Conservation (phyloP, 2,797 vertebrate genomes). For the Decapterus maruadsi region DNA sequence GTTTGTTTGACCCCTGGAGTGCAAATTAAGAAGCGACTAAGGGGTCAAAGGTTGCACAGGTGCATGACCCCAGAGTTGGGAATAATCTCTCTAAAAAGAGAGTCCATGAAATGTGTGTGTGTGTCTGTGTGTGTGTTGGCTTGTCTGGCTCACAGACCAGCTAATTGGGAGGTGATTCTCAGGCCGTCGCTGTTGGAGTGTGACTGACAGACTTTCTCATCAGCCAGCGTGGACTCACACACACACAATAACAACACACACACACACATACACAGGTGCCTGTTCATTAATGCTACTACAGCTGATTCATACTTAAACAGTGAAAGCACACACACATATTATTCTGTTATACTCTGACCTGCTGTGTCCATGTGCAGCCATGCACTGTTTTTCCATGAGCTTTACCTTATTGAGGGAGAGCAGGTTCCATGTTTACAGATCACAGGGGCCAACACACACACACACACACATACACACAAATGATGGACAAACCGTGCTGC, state of each 20-base stretch:
- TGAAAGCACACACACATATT: not conserved
- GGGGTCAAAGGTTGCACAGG: not conserved
- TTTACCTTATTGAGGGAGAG: slow-evolving; percentile 41
- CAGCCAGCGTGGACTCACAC: slow-evolving; percentile 44
- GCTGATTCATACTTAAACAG: not conserved
- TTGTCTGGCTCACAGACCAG: slow-evolving; percentile 16
- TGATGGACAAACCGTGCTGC: slow-evolving; percentile 35
- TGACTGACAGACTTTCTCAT: slow-evolving; percentile 62
- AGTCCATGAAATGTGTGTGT: not conserved
- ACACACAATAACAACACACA: slow-evolving; percentile 6
- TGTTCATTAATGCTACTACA: slow-evolving; percentile 1
- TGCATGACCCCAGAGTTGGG: slow-evolving; percentile 9
- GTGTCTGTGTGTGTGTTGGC: slow-evolving; percentile 7
- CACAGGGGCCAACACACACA: slow-evolving; percentile 28
- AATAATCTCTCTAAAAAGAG: slow-evolving; percentile 18
- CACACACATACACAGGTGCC: slow-evolving; percentile 8
- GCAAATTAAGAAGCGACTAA: slow-evolving; percentile 31
- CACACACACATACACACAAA: slow-evolving; percentile 28
- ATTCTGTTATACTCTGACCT: slow-evolving; percentile 4
- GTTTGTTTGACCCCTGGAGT: slow-evolving; percentile 31
- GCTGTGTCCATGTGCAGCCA: slow-evolving; percentile 33
- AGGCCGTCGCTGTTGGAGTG: slow-evolving; percentile 51
- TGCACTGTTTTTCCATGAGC: slow-evolving; percentile 54
- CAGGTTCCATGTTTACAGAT: slow-evolving; percentile 47
- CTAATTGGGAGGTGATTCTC: slow-evolving; percentile 65